Evolutionary conservation across 2,888 invertebrate genomes (phyloP), one percentile per base, ranked within the genome.

Genomic region (Odontothrips loti): DNA sequence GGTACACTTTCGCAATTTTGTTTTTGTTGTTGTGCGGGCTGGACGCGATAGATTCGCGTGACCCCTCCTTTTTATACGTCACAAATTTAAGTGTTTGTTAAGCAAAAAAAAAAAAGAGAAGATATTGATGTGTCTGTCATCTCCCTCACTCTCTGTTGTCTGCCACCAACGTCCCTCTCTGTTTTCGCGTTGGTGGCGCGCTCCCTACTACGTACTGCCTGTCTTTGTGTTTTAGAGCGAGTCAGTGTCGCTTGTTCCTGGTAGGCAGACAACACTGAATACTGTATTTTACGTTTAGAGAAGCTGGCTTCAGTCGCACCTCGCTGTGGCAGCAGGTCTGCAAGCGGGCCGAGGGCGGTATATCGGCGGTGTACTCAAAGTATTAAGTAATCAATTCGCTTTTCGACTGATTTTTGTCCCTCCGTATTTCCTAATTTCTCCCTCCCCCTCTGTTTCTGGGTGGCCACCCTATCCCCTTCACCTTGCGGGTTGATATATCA

Each of bases 11-110:
- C 34, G 34, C 34, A 43, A 43, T 43, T 43, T 43, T 43, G 34
- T 43, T 43, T 43, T 43, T 43, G 34, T 43, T 43, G 34, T 43
- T 43, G 34, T 43, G 34, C 34, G 34, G 34, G 34, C 34, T 43
- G 34, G 34, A 43, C 58, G 58, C 58, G 58, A 43, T 58, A 58
- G 58, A 58, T 17, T 58, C 58, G 58, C 58, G 58, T 6, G n/a
- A n/a, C 58, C 58, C 58, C 58, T 17, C 68, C 68, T 75, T 75
- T 75, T 75, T 75, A 75, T 75, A 75, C 68, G 68, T 75, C 68
- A 75, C 68, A 75, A 75, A 75, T 75, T 75, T 75, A 75, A 75
- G 68, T 23, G 68, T 75, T 75, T 75, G 68, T 75, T 75, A 75
- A 75, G 68, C 68, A 75, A 27, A 75, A 75, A 75, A 4, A n/a